Conservation (phyloP, 2,113 vertebrate species). For the Bubo scandiacus region DNA sequence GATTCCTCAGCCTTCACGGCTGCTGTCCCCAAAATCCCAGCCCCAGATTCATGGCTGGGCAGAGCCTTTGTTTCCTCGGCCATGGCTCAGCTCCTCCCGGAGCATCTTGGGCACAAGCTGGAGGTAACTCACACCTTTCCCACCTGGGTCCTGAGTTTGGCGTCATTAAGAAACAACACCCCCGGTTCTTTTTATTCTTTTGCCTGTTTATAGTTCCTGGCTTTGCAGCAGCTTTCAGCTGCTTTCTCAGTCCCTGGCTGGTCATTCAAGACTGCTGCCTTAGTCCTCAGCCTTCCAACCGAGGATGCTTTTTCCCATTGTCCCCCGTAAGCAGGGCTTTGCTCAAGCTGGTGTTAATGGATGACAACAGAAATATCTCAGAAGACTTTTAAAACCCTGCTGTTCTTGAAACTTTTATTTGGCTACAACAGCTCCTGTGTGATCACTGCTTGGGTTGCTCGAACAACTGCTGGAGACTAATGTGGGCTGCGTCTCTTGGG, state of each 20-base stretch:
- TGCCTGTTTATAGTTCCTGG: not conserved
- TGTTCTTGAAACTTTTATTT: slow-evolving; percentile 34
- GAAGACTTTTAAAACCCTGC: slow-evolving; percentile 16
- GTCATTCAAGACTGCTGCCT: not conserved
- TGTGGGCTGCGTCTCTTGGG: not conserved
- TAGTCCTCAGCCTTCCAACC: not conserved
- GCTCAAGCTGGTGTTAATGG: not conserved
- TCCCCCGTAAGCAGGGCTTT: not conserved
- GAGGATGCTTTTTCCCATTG: not conserved
- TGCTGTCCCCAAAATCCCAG: not conserved
- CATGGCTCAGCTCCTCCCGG: not conserved
- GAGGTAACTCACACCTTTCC: not conserved
- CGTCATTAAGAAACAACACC: not conserved
- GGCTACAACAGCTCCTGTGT: not conserved
- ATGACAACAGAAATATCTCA: not conserved
- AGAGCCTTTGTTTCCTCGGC: not conserved
- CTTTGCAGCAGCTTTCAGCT: not conserved
- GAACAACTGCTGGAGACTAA: slow-evolving; percentile 15
- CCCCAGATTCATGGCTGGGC: not conserved
- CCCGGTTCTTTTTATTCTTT: not conserved
- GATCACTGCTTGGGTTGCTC: not conserved
- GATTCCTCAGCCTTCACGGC: not conserved
- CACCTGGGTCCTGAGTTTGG: not conserved
- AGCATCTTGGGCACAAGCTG: fast-evolving
- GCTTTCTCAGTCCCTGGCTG: not conserved